phyloP scores from a whole-genome alignment of 2,888 invertebrate genomes.

The Tachina fera region DNA sequence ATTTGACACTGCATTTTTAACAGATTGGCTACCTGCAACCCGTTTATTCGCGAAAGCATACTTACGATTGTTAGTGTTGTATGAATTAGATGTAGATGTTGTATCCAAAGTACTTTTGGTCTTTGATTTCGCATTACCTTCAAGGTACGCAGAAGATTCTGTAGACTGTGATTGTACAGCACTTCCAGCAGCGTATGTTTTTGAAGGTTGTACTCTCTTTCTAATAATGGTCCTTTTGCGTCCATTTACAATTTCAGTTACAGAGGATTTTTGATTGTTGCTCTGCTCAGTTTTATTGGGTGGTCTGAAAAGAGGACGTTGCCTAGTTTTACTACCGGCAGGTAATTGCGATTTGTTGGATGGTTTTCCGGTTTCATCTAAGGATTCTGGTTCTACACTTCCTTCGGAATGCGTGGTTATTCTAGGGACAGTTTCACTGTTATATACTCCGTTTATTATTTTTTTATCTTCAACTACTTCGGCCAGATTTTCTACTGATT shows the following conservation, averaged over 20 bases:
- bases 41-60: slow-evolving; percentile 8
- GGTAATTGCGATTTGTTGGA: not conserved
- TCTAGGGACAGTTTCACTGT: not conserved
- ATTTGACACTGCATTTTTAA: not conserved
- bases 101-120: not conserved
- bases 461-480: not conserved
- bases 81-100: not conserved
- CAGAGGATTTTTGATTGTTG: not conserved
- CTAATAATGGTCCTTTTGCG: slow-evolving; percentile 34
- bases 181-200: not conserved
- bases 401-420: not conserved
- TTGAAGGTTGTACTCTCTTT: slow-evolving; percentile 37
- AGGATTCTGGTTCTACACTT: not conserved
- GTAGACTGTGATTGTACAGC: not conserved
- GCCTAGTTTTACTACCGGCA: not conserved
- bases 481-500: slow-evolving; percentile 23
- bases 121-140: not conserved
- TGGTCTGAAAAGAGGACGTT: not conserved
- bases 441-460: not conserved
- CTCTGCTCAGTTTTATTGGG: not conserved
- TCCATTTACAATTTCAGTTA: slow-evolving; percentile 17
- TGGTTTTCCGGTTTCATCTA: slow-evolving; percentile 64
- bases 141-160: not conserved
- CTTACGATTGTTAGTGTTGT: slow-evolving; percentile 10
- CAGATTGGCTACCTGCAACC: not conserved